These are phyloP conservation scores for Microtus richardsoni DNA, from an alignment of 2,113 vertebrate genomes.

Conservation along the genomic window DNA sequence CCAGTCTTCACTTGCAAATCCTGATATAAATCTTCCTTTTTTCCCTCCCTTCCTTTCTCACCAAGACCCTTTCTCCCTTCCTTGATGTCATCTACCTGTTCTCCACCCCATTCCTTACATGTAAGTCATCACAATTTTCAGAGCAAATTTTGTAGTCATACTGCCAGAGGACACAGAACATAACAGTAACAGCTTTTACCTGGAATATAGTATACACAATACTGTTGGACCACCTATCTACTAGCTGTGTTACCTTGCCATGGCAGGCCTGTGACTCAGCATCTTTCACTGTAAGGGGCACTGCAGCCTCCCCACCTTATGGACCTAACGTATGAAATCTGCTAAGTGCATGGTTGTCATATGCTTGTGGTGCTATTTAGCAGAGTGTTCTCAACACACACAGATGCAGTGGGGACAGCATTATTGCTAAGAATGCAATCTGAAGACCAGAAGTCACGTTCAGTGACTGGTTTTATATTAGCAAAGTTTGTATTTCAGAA, in stretches of 20 bases:
- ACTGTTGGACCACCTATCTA: too few species aligned
- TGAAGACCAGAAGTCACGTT: not conserved
- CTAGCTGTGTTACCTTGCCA: not conserved
- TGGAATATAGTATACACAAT: not conserved
- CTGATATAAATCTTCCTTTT: not conserved
- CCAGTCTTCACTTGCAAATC: not conserved
- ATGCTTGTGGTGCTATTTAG: not conserved
- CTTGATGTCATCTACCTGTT: too few species aligned
- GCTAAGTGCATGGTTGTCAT: not conserved
- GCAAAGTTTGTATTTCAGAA: not conserved
- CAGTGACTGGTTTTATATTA: not conserved
- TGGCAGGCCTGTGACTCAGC: not conserved
- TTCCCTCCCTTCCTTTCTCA: not conserved
- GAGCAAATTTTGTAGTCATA: not conserved
- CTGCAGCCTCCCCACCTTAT: not conserved
- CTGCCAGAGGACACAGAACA: not conserved
- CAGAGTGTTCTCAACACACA: not conserved
- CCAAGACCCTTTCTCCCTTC: not conserved
- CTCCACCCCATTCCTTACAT: not conserved
- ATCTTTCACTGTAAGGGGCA: not conserved
- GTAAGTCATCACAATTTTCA: not conserved
- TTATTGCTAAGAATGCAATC: not conserved
- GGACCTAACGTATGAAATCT: not conserved
- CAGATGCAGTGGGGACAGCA: not conserved
- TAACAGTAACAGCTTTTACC: not conserved